Conservation (phyloP, 1,140 invertebrate species). For the Portunus trituberculatus region DNA sequence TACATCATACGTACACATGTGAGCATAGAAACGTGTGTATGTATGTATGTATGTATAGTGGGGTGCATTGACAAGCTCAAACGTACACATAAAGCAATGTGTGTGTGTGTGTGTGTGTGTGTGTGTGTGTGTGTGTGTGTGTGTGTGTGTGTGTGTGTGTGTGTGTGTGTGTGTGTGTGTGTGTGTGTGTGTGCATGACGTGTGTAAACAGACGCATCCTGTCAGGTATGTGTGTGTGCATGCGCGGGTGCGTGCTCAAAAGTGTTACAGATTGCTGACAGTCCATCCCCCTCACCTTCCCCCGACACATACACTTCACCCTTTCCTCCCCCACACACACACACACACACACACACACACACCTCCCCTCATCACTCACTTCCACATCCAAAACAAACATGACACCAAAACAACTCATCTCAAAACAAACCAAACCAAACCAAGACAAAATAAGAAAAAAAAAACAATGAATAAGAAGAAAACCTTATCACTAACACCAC, state of each 20-base stretch:
- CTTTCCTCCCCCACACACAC: not conserved
- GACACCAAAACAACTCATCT: not conserved
- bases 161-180: not conserved
- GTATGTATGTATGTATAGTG: not conserved
- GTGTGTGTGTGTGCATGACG: not conserved
- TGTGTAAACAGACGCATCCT: conserved; percentile 1
- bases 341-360: conserved; percentile 33
- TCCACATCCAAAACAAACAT: not conserved
- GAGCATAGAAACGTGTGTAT: not conserved
- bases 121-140: conserved; percentile 54
- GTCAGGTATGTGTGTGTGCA: not conserved
- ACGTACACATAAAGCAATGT: not conserved
- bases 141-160: not conserved
- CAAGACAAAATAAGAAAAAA: no score
- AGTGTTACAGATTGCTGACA: not conserved
- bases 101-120: conserved; percentile 47
- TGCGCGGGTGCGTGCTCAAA: not conserved
- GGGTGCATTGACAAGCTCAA: not conserved
- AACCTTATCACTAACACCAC: no score
- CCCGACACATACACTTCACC: not conserved
- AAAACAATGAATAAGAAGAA: no score
- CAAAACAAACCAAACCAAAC: no score
- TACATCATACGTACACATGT: not conserved
- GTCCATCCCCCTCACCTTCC: no score
- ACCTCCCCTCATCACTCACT: not conserved